Evolutionary conservation across 2,113 vertebrate species (phyloP), one percentile per base, ranked within the genome.

Genomic region (Podarcis raffonei): DNA sequence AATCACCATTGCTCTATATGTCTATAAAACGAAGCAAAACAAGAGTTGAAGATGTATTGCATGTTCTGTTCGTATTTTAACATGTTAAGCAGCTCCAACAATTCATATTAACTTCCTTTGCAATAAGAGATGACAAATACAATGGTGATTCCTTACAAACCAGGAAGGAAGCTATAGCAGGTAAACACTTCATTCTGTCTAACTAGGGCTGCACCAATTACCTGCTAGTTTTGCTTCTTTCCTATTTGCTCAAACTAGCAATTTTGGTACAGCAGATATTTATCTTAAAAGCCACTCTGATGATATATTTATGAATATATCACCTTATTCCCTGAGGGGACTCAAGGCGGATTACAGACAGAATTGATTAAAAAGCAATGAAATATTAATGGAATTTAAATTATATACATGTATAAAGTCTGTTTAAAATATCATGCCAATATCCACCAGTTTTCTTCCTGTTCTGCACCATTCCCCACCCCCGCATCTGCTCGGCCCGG

Each of bases 11-110:
- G 37, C 78, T 78, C n/a, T 23, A 39, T 84, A 83, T 86, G 92
- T 89, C 89, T 81, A 39, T 66, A 59, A 2, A 80, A 90, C 68
- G 84, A 90, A 88, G 57, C 85, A 90, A 69, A 89, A 87, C 81
- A 68, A 0, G 42, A 81, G 81, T 62, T 48, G 66, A 22, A 85
- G 74, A 3, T 66, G 62, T 0, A 0, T 32, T 75, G 71, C 75
- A 65, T 91, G 78, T 57, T 83, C 84, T 87, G 30, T n/a, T 81
- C 37, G 78, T n/a, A 69, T 27, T 62, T 53, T 35, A 74, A 35
- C 12, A 57, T 5, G 30, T 77, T 65, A 30, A 90, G 30, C 77
- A 66, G 84, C 27, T 83, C 71, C 3, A n/a, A 32, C 4, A 32
- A 57, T 77, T 77, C 13, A 7, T 39, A 59, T 81, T 42, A 79